Base-by-base conservation (phyloP, 2,888 invertebrate species). In the Tetrapedia diversipes region DNA sequence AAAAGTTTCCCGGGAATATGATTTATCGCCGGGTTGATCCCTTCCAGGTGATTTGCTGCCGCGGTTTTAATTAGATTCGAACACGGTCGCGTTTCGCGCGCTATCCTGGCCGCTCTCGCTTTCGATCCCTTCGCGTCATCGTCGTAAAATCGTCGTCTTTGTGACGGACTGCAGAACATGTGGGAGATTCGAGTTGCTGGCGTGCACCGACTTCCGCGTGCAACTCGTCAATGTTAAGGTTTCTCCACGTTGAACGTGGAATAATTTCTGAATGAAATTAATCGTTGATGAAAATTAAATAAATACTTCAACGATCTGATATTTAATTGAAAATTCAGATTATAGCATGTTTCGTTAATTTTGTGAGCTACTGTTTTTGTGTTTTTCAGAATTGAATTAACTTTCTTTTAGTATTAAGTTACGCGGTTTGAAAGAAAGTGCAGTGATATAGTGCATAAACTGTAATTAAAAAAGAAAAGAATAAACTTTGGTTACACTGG, bases 1-100 rank as follows among this genome's bases (percentile, higher is more conserved):
- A 79, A 84, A 83, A 83, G 81, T 84, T 74, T 57, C 22, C 59
- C 45, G 37, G 60, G 66, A 79, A 70, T 79, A 83, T 84, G 83
- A 83, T 69, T 83, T 84, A 83, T 77, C 64, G 41, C 74, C 59
- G 57, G 49, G 49, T 59, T 45, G 60, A 29, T 56, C 59, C 65
- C 29, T 54, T 70, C 69, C 61, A 51, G 81, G 78, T 83, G 84
- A 82, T 83, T 83, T 75, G 81, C 71, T 37, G 74, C 69, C 43
- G 77, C 27, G 59, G 64, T 74, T 83, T 83, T 84, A 83, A 84
- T 83, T 84, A 72, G 77, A 68, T 60, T 66, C 71, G 66, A 64
- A 76, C 66, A 66, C 70, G 72, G 43, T 66, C 73, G 59, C 77
- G 77, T 74, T 72, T 83, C 77, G 54, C 65, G 57, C 49, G 54